A percentile compares a stretch with the other conserved stretches of the same genome.
These are phyloP conservation scores for Heliconius sara DNA, from an alignment of 2,888 invertebrate genomes.

Conservation along the genomic window DNA sequence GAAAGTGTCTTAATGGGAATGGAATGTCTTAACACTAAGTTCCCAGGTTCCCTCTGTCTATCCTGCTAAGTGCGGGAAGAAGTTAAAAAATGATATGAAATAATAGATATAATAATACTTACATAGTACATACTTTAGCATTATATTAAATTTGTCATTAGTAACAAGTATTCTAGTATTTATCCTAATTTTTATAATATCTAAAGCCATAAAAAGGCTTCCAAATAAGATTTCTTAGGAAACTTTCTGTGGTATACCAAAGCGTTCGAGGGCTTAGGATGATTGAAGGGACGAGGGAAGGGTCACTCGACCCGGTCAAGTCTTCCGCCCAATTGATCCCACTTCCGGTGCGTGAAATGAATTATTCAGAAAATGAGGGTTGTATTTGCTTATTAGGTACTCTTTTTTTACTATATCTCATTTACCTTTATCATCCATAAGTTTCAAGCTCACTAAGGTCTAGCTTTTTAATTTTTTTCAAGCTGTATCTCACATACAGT, in stretches of 20 bases:
- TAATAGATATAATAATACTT: background rate
- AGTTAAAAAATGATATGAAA: background rate
- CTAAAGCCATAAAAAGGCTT: background rate
- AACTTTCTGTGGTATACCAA: constrained; percentile 44
- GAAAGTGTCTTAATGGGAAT: background rate
- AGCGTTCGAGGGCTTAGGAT: constrained; percentile 62
- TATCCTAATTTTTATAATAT: background rate
- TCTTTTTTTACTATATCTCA: background rate
- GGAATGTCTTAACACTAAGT: background rate
- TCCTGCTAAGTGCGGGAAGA: no score
- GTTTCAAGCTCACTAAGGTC: no score
- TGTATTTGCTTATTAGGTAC: constrained; percentile 43
- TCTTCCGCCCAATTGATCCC: constrained; percentile 75
- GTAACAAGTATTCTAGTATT: background rate
- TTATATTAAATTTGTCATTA: no score
- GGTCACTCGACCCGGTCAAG: constrained; percentile 80
- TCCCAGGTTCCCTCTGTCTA: background rate
- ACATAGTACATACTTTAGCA: background rate
- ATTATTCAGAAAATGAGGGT: constrained; percentile 52
- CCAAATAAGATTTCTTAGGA: constrained; percentile 8
- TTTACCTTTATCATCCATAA: background rate
- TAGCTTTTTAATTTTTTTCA: no score
- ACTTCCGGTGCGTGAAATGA: constrained; percentile 54
- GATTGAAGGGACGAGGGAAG: constrained; percentile 70
- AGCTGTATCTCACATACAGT: no score